Evolutionary conservation across 2,888 invertebrate species (phyloP).

Genomic region (Gonocerus acuteangulatus): DNA sequence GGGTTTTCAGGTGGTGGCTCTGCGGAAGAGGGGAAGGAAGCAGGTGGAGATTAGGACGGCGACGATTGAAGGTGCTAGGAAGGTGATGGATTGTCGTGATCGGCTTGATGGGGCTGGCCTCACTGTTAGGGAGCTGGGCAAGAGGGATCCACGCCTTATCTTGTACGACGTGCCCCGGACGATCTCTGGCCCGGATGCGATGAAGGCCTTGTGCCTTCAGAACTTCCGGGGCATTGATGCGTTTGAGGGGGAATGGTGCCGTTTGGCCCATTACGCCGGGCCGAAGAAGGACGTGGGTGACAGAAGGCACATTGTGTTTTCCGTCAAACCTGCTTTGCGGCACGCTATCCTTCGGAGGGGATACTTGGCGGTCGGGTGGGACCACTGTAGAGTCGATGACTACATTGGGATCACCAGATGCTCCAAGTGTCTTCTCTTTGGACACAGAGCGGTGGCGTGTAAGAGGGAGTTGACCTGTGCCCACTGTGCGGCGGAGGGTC

Average conservation of each 20-base stretch:
- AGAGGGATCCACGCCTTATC: background rate
- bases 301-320: too few species aligned
- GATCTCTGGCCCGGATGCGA: background rate
- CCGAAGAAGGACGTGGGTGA: too few species aligned
- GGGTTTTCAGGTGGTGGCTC: background rate
- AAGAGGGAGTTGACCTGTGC: background rate
- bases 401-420: slow-evolving; percentile 5
- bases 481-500: background rate
- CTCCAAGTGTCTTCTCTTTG: background rate
- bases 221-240: background rate
- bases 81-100: background rate
- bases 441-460: background rate
- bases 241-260: background rate
- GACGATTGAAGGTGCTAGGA: background rate
- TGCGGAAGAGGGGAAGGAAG: background rate
- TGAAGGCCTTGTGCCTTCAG: too few species aligned
- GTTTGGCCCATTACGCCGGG: background rate
- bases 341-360: background rate
- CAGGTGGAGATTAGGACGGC: background rate
- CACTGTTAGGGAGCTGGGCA: too few species aligned
- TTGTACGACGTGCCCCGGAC: background rate
- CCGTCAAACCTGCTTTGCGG: background rate
- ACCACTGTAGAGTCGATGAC: background rate
- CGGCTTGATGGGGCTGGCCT: background rate
- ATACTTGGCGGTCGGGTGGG: background rate